Percentiles rank a stretch among this genome's conserved stretches.
These are phyloP conservation scores for Genyomyrus donnyi DNA, from an alignment of 2,113 vertebrate genomes.

Conservation along the genomic window DNA sequence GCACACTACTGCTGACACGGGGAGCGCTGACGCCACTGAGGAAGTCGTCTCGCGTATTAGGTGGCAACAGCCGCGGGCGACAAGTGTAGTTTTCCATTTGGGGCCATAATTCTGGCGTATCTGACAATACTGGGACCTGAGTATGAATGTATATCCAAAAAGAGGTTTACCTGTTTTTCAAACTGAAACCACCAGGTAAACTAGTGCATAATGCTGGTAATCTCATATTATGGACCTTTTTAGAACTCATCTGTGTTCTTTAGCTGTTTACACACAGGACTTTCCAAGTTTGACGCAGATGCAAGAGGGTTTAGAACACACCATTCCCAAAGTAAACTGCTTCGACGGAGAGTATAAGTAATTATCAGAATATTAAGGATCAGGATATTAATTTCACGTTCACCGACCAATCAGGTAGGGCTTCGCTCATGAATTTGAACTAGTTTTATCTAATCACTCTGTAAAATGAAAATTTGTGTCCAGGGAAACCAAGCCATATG, in stretches of 20 bases:
- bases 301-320: not conserved
- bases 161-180: not conserved
- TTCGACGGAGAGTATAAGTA: not conserved
- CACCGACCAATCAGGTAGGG: not conserved
- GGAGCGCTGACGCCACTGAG: not conserved
- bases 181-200: not conserved
- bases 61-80: constrained; percentile 20
- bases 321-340: not conserved
- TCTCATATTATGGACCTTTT: not conserved
- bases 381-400: not conserved
- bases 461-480: not conserved
- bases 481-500: not conserved
- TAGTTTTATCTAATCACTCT: not conserved
- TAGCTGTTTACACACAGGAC: not conserved
- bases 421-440: not conserved
- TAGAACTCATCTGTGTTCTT: not conserved
- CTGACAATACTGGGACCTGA: not conserved
- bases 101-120: not conserved
- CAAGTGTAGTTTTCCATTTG: not conserved
- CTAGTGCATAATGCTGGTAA: not conserved
- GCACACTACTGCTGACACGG: not conserved
- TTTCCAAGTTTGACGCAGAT: not conserved
- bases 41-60: constrained; percentile 12
- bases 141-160: not conserved
- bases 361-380: not conserved